Percentiles rank a stretch among this genome's conserved stretches.
Evolutionary conservation across 2,113 vertebrate genomes (phyloP).

Genomic region (Eptatretus burgeri): DNA sequence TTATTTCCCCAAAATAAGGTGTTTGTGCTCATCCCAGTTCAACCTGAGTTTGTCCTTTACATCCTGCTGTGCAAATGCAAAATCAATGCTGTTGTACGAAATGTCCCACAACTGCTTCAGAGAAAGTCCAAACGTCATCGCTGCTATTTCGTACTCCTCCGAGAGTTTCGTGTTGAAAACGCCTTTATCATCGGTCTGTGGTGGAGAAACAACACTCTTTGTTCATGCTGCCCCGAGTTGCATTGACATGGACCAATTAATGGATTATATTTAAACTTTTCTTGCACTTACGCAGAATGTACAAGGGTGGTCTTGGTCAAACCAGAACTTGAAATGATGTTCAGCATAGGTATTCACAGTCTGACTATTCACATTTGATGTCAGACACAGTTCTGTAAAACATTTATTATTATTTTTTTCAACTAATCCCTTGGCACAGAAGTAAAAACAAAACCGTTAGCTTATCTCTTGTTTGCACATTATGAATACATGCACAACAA

Average conservation of each 20-base stretch:
- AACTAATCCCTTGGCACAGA: slow-evolving; percentile 12
- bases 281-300: slow-evolving; percentile 61
- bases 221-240: not conserved
- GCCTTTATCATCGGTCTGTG: slow-evolving; percentile 81
- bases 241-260: not conserved
- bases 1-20: too few species aligned
- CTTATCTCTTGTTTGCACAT: slow-evolving; percentile 25
- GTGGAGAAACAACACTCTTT: slow-evolving; percentile 10
- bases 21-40: slow-evolving; percentile 23
- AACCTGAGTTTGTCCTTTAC: slow-evolving; percentile 35
- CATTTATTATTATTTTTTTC: too few species aligned
- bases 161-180: slow-evolving; percentile 65
- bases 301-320: slow-evolving; percentile 37
- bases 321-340: slow-evolving; percentile 86
- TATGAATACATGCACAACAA: too few species aligned
- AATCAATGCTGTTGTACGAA: slow-evolving; percentile 43
- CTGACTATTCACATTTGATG: slow-evolving; percentile 68
- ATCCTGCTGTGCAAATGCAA: slow-evolving; percentile 32
- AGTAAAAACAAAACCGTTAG: slow-evolving; percentile 15
- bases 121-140: slow-evolving; percentile 42
- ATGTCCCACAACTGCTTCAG: slow-evolving; percentile 40
- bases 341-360: slow-evolving; percentile 38
- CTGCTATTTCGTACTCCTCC: slow-evolving; percentile 53
- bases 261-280: not conserved
- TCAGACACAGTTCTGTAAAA: slow-evolving; percentile 54